These are phyloP conservation scores for Montipora cactus DNA, from an alignment of 64 coral and sea anemone species.

Conservation along the genomic window DNA sequence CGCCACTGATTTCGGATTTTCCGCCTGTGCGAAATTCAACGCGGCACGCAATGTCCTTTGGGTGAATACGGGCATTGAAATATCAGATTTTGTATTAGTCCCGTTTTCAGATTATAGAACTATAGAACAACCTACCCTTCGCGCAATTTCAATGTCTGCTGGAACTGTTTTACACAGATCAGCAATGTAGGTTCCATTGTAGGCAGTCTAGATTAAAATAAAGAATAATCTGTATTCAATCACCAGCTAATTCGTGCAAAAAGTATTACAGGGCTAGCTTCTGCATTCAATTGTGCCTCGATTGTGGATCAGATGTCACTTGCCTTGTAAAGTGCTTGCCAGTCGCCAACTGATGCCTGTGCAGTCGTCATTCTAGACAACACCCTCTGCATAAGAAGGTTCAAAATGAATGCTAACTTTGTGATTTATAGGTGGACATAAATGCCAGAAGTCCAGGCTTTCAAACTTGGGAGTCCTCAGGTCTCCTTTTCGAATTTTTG, in stretches of 20 bases:
- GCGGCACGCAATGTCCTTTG: too few relatives aligned
- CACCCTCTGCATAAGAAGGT: conserved; percentile 69
- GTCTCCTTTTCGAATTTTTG: too few relatives aligned
- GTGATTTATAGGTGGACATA: too few relatives aligned
- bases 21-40: too few relatives aligned
- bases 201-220: conserved; percentile 76
- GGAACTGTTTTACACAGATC: conserved; percentile 92
- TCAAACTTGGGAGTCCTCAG: too few relatives aligned
- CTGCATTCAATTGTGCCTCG: background rate
- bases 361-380: conserved; percentile 89
- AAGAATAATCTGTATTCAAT: background rate
- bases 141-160: conserved; percentile 77
- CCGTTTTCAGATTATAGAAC: too few relatives aligned
- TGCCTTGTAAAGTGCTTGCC: conserved; percentile 98
- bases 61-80: too few relatives aligned
- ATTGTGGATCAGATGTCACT: background rate
- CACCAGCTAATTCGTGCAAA: too few relatives aligned
- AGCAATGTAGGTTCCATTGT: conserved; percentile 91
- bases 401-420: background rate
- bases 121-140: conserved; percentile 65
- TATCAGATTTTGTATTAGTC: too few relatives aligned
- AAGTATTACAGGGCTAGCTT: too few relatives aligned
- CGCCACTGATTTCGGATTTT: too few relatives aligned
- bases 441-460: too few relatives aligned
- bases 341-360: conserved; percentile 96